Evolutionary conservation across 2,888 invertebrate species (phyloP).

Genomic region (Oxyscelio sp.): DNA sequence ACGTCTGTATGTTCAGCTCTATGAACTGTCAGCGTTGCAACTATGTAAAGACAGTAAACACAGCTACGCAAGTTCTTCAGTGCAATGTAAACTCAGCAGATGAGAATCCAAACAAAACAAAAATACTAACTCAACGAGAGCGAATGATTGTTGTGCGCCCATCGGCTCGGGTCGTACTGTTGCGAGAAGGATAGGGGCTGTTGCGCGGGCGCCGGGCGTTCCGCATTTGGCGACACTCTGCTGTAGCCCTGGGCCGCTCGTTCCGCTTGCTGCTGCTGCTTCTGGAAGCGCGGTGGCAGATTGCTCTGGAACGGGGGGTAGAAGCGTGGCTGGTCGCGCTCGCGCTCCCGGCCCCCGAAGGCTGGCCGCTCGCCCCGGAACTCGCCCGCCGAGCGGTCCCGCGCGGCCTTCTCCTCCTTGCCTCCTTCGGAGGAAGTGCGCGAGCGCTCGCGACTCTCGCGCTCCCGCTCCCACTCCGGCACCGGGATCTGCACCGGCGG

Average conservation of each 20-base stretch:
- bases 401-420: slow-evolving; percentile 72
- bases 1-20: no score
- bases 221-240: slow-evolving; percentile 85
- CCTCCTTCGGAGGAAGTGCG: slow-evolving; percentile 82
- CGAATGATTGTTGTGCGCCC: no score
- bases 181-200: slow-evolving; percentile 84
- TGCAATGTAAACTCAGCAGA: no score
- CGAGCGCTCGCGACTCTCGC: slow-evolving; percentile 88
- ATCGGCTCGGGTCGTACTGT: slow-evolving; percentile 85
- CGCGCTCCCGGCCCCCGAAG: slow-evolving; percentile 85
- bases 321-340: slow-evolving; percentile 90
- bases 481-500: slow-evolving; percentile 89
- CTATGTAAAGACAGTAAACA: no score
- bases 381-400: slow-evolving; percentile 78
- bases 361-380: slow-evolving; percentile 75
- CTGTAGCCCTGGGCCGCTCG: slow-evolving; percentile 82
- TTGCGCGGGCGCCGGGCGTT: slow-evolving; percentile 80
- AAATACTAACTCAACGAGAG: no score
- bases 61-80: no score
- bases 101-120: no score
- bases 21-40: no score
- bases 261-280: slow-evolving; percentile 91
- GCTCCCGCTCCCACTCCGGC: slow-evolving; percentile 90
- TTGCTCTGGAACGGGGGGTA: slow-evolving; percentile 94
- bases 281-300: slow-evolving; percentile 95